Evolutionary conservation across 2,888 invertebrate species (phyloP).

Genomic region (Phlogophora meticulosa): DNA sequence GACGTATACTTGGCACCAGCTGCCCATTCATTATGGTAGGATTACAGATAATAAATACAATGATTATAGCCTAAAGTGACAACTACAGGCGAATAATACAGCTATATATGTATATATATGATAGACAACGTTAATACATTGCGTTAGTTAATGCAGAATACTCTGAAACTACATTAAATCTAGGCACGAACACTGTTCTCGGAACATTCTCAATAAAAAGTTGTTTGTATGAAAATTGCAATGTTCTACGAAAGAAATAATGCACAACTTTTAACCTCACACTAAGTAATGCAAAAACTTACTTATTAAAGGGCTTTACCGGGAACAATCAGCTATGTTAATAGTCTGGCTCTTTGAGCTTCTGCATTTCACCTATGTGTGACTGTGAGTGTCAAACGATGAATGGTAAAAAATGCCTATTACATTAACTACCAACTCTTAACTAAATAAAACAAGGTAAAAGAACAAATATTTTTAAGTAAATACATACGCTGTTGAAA

Average conservation of each 20-base stretch:
- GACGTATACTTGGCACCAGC: constrained; percentile 36
- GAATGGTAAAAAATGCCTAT: too few relatives aligned
- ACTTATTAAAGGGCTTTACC: constrained; percentile 27
- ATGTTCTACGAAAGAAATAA: constrained; percentile 51
- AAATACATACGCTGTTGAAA: constrained; percentile 29
- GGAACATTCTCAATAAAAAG: constrained; percentile 45
- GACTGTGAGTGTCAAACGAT: too few relatives aligned
- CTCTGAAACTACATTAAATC: constrained; percentile 18
- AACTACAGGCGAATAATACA: constrained; percentile 27
- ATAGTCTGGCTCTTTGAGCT: constrained; percentile 30
- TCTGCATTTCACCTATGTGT: too few relatives aligned
- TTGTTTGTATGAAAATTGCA: constrained; percentile 47
- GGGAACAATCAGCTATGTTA: constrained; percentile 50
- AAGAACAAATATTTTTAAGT: background rate
- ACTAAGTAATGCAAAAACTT: constrained; percentile 58
- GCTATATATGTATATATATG: background rate
- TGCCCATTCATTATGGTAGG: constrained; percentile 36
- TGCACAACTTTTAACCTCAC: constrained; percentile 51
- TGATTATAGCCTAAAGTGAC: constrained; percentile 22
- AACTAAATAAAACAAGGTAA: constrained; percentile 10
- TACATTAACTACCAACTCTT: too few relatives aligned
- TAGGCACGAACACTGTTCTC: constrained; percentile 29
- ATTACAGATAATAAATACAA: constrained; percentile 47
- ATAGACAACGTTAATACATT: background rate
- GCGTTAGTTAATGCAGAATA: constrained; percentile 3